Percentiles rank a stretch among this genome's conserved stretches.
phyloP scores from a whole-genome alignment of 2,113 vertebrate species.

The Brachypodius melanocephalos region DNA sequence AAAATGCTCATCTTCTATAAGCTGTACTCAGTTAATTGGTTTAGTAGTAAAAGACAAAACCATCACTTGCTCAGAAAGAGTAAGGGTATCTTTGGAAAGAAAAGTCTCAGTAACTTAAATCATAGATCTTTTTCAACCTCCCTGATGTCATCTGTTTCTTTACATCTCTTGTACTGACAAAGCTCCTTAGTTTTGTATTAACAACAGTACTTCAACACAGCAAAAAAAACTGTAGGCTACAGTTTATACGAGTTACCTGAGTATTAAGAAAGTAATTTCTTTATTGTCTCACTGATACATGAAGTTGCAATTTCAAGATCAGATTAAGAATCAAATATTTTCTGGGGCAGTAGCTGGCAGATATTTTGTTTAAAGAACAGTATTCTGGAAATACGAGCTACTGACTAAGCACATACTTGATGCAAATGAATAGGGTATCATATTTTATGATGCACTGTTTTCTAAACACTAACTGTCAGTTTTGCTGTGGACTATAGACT shows the following conservation, averaged over 20 bases:
- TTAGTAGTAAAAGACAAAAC: background rate
- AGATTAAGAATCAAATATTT: background rate
- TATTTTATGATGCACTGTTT: background rate
- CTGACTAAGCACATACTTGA: background rate
- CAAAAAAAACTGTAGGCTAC: background rate
- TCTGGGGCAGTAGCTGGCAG: background rate
- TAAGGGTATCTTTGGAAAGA: background rate
- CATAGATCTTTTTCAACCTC: background rate
- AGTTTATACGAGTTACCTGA: background rate
- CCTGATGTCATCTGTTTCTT: background rate
- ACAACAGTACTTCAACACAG: background rate
- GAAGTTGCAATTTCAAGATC: background rate
- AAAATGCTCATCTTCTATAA: background rate
- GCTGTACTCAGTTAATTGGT: background rate
- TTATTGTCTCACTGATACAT: background rate
- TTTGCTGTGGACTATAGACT: background rate
- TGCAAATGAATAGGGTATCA: background rate
- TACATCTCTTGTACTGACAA: background rate
- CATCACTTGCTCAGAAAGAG: background rate
- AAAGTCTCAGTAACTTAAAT: background rate
- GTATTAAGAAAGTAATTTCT: background rate
- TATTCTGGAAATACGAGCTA: background rate
- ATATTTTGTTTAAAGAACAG: background rate
- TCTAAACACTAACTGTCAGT: background rate
- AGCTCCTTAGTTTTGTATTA: background rate